Evolutionary conservation across 2,888 invertebrate genomes (phyloP).

Genomic region (Clistopyga incitator): DNA sequence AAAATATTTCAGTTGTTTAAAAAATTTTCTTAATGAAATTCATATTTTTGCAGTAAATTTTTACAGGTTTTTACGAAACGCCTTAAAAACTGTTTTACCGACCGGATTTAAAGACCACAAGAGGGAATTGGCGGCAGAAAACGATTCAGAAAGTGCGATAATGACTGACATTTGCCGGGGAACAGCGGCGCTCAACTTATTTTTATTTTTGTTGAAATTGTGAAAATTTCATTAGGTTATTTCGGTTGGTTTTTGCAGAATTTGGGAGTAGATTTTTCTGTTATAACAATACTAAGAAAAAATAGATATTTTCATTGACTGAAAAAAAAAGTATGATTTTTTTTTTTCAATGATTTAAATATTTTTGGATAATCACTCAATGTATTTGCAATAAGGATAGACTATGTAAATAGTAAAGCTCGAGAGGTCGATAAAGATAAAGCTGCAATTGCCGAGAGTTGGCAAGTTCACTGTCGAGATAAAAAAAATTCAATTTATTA

Average conservation of each 20-base stretch:
- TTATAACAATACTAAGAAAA: not conserved
- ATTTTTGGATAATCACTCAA: not conserved
- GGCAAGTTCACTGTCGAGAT: not conserved
- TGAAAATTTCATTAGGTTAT: too few species aligned
- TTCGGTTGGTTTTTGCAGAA: too few species aligned
- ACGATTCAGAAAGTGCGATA: too few species aligned
- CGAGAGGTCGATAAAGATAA: conserved; percentile 4
- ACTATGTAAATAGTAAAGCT: not conserved
- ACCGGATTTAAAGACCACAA: too few species aligned
- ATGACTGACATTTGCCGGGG: too few species aligned
- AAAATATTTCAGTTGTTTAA: not conserved
- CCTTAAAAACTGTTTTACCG: too few species aligned
- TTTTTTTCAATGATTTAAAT: not conserved
- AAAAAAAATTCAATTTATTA: too few species aligned
- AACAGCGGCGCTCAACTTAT: too few species aligned
- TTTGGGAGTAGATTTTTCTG: too few species aligned
- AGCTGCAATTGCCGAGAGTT: not conserved
- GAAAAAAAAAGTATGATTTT: not conserved
- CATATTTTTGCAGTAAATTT: not conserved
- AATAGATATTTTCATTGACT: not conserved
- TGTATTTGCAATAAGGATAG: not conserved
- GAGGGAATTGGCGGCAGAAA: too few species aligned
- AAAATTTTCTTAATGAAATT: not conserved
- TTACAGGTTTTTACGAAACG: not conserved
- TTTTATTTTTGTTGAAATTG: too few species aligned